These are phyloP conservation scores for Vulpes lagopus DNA, from an alignment of 2,113 vertebrate species.

Conservation along the genomic window DNA sequence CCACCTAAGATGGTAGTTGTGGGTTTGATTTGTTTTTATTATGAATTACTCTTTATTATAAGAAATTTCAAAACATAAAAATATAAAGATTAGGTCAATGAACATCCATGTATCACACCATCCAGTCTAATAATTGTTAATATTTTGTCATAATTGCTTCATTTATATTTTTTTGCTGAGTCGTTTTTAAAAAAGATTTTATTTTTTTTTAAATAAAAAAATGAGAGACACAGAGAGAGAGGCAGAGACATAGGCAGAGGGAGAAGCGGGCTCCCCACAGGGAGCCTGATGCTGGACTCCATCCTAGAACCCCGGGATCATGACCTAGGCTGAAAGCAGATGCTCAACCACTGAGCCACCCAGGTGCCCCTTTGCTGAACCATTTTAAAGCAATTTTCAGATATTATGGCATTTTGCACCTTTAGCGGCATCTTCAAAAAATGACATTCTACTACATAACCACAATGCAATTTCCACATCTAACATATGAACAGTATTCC, in stretches of 20 bases:
- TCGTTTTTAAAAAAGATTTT: background rate
- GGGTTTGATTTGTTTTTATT: background rate
- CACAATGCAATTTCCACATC: background rate
- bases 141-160: background rate
- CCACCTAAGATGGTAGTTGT: background rate
- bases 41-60: background rate
- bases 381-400: background rate
- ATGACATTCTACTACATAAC: background rate
- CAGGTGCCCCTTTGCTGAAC: background rate
- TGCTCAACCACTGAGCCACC: too few species aligned
- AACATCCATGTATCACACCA: too few species aligned
- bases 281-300: too few species aligned
- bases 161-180: background rate
- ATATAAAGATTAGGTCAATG: background rate
- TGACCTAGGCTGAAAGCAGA: too few species aligned
- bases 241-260: too few species aligned
- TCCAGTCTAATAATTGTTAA: background rate
- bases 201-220: too few species aligned
- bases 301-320: too few species aligned
- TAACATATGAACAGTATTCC: background rate
- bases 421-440: background rate
- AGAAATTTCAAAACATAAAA: background rate
- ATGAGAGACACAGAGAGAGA: too few species aligned
- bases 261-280: too few species aligned
- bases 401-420: background rate